Percentiles rank a stretch among this genome's conserved stretches.
These are phyloP conservation scores for Drosophila arizonae DNA, from an alignment of 1,140 invertebrate genomes.

Conservation along the genomic window DNA sequence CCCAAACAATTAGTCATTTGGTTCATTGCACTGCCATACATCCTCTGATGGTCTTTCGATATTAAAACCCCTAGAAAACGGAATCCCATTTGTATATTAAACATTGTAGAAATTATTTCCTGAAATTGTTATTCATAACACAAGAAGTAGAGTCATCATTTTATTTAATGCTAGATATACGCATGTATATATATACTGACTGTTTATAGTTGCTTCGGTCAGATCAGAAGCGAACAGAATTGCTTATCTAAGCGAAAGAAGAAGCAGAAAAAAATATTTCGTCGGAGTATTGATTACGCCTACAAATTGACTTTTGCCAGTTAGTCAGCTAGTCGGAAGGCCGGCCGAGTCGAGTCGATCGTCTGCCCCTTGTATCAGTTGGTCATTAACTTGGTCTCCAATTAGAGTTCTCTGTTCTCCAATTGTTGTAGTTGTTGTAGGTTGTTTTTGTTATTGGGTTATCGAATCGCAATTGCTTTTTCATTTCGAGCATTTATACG, in stretches of 20 bases:
- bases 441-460: conserved; percentile 16
- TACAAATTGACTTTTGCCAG: conserved; percentile 19
- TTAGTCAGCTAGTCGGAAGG: conserved; percentile 25
- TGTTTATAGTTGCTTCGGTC: conserved; percentile 2
- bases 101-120: neutral
- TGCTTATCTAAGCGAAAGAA: conserved; percentile 32
- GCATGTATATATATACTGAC: neutral
- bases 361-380: conserved; percentile 17
- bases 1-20: conserved; percentile 22
- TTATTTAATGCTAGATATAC: neutral
- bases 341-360: conserved; percentile 4
- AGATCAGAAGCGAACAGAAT: conserved; percentile 22
- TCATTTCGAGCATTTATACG: conserved; percentile 21
- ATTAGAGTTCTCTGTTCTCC: conserved; percentile 49
- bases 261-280: neutral
- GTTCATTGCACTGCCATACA: conserved; percentile 8
- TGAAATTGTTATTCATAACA: conserved; percentile 18
- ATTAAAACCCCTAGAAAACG: neutral
- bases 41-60: neutral
- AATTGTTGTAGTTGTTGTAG: conserved; percentile 11
- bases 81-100: neutral
- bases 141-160: neutral
- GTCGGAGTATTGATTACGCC: conserved; percentile 18
- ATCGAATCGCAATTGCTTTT: conserved; percentile 50
- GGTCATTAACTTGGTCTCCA: conserved; percentile 42